Percentiles rank a stretch among this genome's conserved stretches.
These are phyloP conservation scores for Solenodon paradoxus DNA, from an alignment of 2,113 vertebrate species.

Conservation along the genomic window DNA sequence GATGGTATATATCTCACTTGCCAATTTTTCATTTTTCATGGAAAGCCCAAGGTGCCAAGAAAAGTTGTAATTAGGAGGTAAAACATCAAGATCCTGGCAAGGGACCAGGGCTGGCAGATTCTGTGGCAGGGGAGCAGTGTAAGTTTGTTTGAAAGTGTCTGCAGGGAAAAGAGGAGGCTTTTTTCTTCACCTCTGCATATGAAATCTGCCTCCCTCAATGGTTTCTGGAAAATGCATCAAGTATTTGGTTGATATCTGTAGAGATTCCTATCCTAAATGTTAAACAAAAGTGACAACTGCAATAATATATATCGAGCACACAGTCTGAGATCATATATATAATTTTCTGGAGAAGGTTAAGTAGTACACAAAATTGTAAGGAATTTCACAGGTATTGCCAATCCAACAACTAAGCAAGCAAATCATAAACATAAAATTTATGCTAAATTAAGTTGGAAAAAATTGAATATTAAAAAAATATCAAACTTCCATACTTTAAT, in stretches of 20 bases:
- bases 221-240: background rate
- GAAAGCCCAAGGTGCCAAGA: background rate
- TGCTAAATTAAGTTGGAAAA: constrained; percentile 25
- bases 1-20: background rate
- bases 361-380: background rate
- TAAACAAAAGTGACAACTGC: background rate
- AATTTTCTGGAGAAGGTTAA: constrained; percentile 14
- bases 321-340: background rate
- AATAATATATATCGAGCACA: background rate
- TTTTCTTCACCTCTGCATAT: background rate
- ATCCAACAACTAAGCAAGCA: background rate
- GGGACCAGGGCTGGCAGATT: background rate
- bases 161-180: fast-evolving
- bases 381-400: background rate
- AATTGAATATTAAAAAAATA: background rate
- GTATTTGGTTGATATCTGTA: background rate
- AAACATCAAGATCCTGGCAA: background rate
- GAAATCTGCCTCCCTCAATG: background rate
- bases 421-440: background rate
- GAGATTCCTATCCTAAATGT: background rate
- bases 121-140: background rate
- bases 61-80: constrained; percentile 22
- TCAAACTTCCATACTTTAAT: constrained; percentile 3
- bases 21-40: background rate
- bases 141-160: background rate